phyloP scores from a whole-genome alignment of 2,888 invertebrate genomes.

The Brenthis hecate region DNA sequence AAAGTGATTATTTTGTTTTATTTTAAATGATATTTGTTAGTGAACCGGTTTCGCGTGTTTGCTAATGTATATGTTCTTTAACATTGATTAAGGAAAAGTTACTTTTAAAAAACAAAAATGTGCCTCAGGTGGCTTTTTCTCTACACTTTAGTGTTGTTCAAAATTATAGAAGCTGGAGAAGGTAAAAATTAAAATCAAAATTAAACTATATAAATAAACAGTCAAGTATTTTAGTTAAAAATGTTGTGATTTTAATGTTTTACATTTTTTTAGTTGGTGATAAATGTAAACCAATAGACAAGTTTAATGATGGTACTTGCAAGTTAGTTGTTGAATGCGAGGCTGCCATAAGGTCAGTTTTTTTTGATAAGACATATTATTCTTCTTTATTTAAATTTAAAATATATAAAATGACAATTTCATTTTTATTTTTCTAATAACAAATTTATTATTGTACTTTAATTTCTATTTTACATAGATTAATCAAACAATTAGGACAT shows the following conservation, averaged over 20 bases:
- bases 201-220: neutral
- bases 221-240: neutral
- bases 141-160: conserved; percentile 4
- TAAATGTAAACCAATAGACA: conserved; percentile 52
- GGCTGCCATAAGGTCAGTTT: conserved; percentile 61
- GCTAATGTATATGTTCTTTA: conserved; percentile 2
- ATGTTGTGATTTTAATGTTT: neutral
- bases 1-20: neutral
- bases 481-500: conserved; percentile 14
- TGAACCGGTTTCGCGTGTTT: conserved; percentile 5
- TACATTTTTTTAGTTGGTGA: conserved; percentile 59
- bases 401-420: neutral
- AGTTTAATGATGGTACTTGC: conserved; percentile 55
- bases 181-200: neutral
- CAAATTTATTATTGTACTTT: neutral
- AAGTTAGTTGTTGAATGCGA: conserved; percentile 55
- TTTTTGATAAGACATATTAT: too few relatives aligned
- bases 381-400: too few relatives aligned
- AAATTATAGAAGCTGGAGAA: conserved; percentile 7
- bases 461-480: conserved; percentile 17
- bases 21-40: neutral
- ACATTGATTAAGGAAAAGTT: neutral
- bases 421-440: neutral
- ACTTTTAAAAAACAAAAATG: conserved; percentile 15
- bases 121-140: neutral